phyloP scores from a whole-genome alignment of 2,888 invertebrate genomes.

The Tenodera sinensis region DNA sequence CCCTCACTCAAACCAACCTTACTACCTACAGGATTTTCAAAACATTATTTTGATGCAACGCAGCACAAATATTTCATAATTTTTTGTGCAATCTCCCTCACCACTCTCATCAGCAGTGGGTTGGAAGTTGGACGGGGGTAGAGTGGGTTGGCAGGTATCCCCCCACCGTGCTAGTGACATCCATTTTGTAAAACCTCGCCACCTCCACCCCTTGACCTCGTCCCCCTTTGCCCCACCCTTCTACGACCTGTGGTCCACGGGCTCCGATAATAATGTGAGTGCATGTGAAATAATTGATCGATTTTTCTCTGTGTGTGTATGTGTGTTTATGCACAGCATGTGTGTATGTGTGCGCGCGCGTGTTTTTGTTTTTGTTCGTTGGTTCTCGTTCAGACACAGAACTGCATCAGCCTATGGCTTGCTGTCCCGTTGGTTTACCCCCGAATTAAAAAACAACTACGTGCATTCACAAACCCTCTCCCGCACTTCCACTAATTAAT shows the following conservation, averaged over 20 bases:
- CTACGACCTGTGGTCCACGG: slow-evolving; percentile 24
- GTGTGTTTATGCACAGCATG: slow-evolving; percentile 15
- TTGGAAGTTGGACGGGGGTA: neutral
- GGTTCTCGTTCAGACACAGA: neutral
- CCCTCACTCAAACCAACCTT: neutral
- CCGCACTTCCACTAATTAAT: slow-evolving; percentile 30
- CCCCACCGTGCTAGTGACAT: slow-evolving; percentile 16
- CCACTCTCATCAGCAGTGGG: neutral
- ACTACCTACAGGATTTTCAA: slow-evolving; percentile 18
- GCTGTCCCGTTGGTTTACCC: slow-evolving; percentile 28
- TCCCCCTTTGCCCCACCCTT: neutral
- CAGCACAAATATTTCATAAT: slow-evolving; percentile 17
- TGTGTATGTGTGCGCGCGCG: slow-evolving; percentile 5
- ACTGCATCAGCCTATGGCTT: slow-evolving; percentile 2
- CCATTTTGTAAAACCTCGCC: slow-evolving; percentile 18
- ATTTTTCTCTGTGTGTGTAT: slow-evolving; percentile 35
- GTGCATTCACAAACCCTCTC: slow-evolving; percentile 7
- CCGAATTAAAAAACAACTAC: slow-evolving; percentile 27
- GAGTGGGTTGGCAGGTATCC: slow-evolving; percentile 13
- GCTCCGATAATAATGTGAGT: slow-evolving; percentile 32
- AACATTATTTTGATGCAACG: slow-evolving; percentile 15
- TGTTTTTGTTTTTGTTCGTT: neutral
- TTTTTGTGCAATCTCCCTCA: slow-evolving; percentile 5
- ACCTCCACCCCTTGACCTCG: neutral
- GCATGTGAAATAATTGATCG: slow-evolving; percentile 33